Conservation (phyloP, 2,888 invertebrate genomes). For the Ophion ventricosus region DNA sequence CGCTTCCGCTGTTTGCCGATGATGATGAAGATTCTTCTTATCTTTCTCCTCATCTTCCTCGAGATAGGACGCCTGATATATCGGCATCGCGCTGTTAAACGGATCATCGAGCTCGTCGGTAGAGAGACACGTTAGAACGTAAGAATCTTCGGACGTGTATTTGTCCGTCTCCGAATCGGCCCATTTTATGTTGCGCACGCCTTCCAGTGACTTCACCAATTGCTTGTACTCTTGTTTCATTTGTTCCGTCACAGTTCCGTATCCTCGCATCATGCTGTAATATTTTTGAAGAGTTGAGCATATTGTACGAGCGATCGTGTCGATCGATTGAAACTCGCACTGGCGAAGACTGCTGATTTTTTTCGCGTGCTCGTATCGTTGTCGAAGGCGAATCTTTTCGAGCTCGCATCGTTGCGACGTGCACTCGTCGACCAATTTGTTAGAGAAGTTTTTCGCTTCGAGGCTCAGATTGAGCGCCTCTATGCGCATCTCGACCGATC, state of each 20-base stretch:
- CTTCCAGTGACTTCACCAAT: conserved; percentile 86
- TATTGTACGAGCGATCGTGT: conserved; percentile 84
- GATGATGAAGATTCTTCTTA: conserved; percentile 20
- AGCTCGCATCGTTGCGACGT: conserved; percentile 72
- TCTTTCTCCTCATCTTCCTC: conserved; percentile 65
- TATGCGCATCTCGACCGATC: conserved; percentile 73
- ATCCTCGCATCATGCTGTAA: conserved; percentile 86
- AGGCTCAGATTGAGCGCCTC: conserved; percentile 69
- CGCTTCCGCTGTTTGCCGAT: background rate
- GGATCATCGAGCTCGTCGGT: conserved; percentile 74
- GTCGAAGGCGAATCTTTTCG: conserved; percentile 75
- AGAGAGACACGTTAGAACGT: conserved; percentile 76
- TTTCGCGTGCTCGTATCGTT: conserved; percentile 83
- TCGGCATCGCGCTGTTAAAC: conserved; percentile 71
- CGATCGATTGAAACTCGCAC: conserved; percentile 84
- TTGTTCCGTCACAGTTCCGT: conserved; percentile 85
- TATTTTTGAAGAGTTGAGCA: conserved; percentile 85
- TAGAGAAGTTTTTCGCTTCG: conserved; percentile 70
- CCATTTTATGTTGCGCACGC: conserved; percentile 87
- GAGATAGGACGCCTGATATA: conserved; percentile 63
- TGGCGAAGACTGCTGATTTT: conserved; percentile 83
- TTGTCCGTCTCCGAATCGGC: conserved; percentile 83
- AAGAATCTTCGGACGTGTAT: conserved; percentile 76
- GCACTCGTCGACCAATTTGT: conserved; percentile 71
- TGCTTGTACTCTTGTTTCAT: conserved; percentile 86